phyloP scores from a whole-genome alignment of 64 coral and sea anemone genomes.

The Actinia equina region DNA sequence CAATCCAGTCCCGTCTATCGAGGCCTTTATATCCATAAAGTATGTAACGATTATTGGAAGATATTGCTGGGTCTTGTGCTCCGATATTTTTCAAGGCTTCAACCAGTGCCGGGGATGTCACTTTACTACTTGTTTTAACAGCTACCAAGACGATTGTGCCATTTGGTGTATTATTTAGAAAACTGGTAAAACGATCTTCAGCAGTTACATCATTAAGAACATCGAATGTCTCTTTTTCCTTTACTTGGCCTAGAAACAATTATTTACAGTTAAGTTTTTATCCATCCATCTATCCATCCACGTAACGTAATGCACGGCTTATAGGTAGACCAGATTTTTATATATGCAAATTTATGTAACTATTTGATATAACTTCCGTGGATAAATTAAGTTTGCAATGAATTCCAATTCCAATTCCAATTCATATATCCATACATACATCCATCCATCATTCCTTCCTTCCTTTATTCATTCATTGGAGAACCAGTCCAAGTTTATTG shows the following conservation, averaged over 20 bases:
- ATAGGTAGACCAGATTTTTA: no score
- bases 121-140: not conserved
- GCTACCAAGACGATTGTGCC: not conserved
- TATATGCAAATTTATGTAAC: no score
- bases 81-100: not conserved
- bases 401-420: no score
- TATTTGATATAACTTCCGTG: no score
- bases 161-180: not conserved
- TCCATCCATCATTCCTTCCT: no score
- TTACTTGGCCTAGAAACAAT: not conserved
- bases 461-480: no score
- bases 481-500: no score
- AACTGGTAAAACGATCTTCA: not conserved
- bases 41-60: not conserved
- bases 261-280: not conserved
- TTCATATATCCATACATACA: no score
- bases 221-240: not conserved
- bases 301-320: no score
- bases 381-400: no score
- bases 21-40: constrained; percentile 1
- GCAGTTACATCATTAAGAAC: not conserved
- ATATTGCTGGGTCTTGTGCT: not conserved
- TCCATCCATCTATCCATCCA: no score
- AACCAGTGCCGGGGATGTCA: not conserved
- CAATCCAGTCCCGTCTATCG: constrained; percentile 7